Conservation (phyloP, 2,797 vertebrate species). For the Dromococcyx pavoninus region DNA sequence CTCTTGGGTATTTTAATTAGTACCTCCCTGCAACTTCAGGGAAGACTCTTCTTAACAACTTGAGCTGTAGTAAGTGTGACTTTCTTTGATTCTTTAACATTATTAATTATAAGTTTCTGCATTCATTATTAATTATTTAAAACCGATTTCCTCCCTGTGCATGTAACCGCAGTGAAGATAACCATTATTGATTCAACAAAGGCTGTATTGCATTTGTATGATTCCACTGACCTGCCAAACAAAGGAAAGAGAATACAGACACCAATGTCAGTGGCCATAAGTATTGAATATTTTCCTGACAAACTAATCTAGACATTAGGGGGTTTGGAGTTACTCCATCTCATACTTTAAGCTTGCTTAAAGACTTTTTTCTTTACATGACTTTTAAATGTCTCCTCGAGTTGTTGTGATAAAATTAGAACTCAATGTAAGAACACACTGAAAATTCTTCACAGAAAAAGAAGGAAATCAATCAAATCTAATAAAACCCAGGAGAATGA, state of each 20-base stretch:
- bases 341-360: neutral
- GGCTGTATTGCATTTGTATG: neutral
- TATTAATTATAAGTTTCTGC: neutral
- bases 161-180: neutral
- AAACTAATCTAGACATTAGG: neutral
- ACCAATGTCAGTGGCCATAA: neutral
- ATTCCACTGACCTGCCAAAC: neutral
- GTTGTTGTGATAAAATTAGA: neutral
- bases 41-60: neutral
- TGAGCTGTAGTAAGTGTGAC: conserved; percentile 12
- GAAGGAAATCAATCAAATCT: neutral
- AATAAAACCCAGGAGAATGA: neutral
- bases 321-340: neutral
- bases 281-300: neutral
- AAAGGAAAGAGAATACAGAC: neutral
- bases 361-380: neutral
- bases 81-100: neutral
- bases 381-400: neutral
- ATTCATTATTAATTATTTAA: neutral
- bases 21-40: neutral
- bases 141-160: neutral
- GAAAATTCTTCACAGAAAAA: neutral
- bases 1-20: neutral
- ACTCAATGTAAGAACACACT: neutral
- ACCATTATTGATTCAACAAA: neutral